Percentiles rank a stretch among this genome's conserved stretches.
phyloP scores from a whole-genome alignment of 2,113 vertebrate species.

The Entelurus aequoreus region DNA sequence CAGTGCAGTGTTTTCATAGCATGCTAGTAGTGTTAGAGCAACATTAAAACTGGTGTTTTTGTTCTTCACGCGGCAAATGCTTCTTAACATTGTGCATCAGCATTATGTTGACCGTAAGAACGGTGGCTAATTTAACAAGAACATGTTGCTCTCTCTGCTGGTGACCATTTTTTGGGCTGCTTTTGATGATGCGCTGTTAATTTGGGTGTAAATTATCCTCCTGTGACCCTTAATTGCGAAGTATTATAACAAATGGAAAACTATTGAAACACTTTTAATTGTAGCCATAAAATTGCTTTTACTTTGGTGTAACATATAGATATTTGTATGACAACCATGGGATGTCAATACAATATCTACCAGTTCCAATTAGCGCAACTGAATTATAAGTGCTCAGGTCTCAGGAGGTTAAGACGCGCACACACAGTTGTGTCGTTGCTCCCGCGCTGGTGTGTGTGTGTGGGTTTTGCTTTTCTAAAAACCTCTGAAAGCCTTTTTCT shows the following conservation, averaged over 20 bases:
- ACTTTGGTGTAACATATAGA: too few species aligned
- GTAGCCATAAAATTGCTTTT: too few species aligned
- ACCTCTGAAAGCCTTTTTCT: conserved; percentile 1
- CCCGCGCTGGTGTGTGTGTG: not conserved
- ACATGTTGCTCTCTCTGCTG: not conserved
- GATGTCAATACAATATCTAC: too few species aligned
- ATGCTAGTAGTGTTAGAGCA: conserved; percentile 19
- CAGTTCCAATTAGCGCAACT: too few species aligned
- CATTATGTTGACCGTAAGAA: conserved; percentile 5
- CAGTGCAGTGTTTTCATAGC: conserved; percentile 13
- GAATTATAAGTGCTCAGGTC: not conserved
- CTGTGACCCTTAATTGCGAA: not conserved
- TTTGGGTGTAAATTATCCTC: not conserved
- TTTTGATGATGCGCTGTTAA: not conserved
- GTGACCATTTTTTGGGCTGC: not conserved
- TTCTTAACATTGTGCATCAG: conserved; percentile 19
- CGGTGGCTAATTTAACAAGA: not conserved
- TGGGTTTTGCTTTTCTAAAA: conserved; percentile 5
- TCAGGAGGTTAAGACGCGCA: conserved; percentile 4
- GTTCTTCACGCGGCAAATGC: not conserved
- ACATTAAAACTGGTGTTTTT: not conserved
- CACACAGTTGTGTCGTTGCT: not conserved
- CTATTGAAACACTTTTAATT: too few species aligned
- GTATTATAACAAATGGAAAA: not conserved
- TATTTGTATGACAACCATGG: too few species aligned